phyloP scores from a whole-genome alignment of 2,113 vertebrate species.

The Sorex fumeus region DNA sequence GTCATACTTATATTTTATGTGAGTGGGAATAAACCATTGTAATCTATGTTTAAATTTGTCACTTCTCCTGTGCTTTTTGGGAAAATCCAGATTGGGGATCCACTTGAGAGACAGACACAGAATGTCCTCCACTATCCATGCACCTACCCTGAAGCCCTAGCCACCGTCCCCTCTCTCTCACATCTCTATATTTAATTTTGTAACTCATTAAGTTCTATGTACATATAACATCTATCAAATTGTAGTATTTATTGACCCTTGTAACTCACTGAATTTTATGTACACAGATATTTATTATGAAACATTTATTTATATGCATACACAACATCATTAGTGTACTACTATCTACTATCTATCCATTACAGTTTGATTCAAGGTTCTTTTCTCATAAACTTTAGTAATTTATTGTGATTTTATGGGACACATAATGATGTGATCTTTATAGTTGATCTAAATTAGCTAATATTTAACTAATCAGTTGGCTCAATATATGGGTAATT shows the following conservation, averaged over 20 bases:
- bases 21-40: neutral
- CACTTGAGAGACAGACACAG: no score
- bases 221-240: neutral
- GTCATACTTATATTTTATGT: no score
- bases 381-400: neutral
- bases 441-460: neutral
- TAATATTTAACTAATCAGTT: neutral
- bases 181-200: neutral
- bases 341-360: neutral
- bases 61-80: no score
- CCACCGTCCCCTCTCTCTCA: no score
- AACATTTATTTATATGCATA: neutral
- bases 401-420: neutral
- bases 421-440: neutral
- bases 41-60: neutral
- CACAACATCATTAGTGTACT: neutral
- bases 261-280: no score
- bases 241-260: neutral
- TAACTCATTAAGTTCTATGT: neutral
- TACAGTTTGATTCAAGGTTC: neutral
- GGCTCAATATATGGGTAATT: neutral
- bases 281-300: neutral
- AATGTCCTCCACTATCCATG: no score
- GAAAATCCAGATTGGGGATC: no score
- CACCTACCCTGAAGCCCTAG: no score